These are phyloP conservation scores for Protonemura montana DNA, from an alignment of 2,888 invertebrate genomes.

Conservation along the genomic window DNA sequence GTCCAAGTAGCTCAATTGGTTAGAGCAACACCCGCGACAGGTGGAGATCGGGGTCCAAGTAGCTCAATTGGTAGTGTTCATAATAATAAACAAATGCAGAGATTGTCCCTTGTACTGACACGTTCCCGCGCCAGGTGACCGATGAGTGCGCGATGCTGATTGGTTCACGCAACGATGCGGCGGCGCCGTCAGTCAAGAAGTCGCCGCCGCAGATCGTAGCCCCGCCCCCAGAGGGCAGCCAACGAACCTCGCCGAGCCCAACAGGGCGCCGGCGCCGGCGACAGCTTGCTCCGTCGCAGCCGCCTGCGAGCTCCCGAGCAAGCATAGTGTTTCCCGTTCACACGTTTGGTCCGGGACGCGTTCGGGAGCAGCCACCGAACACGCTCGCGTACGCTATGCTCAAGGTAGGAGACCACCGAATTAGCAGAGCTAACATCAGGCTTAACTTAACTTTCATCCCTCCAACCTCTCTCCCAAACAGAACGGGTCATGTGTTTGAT, in stretches of 20 bases:
- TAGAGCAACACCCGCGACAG: too few relatives aligned
- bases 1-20: too few relatives aligned
- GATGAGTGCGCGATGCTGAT: conserved; percentile 78
- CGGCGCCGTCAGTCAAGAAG: conserved; percentile 46
- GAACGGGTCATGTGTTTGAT: too few relatives aligned
- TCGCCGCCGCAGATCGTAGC: conserved; percentile 59
- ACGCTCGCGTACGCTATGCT: neutral
- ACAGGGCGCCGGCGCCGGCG: conserved; percentile 41
- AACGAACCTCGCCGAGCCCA: conserved; percentile 48
- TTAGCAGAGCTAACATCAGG: too few relatives aligned
- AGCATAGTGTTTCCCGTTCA: conserved; percentile 78
- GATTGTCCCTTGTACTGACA: too few relatives aligned
- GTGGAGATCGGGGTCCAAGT: too few relatives aligned
- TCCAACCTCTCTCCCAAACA: too few relatives aligned
- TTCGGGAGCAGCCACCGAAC: conserved; percentile 23
- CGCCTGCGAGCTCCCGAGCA: conserved; percentile 76
- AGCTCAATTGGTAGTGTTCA: too few relatives aligned
- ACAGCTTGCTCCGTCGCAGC: conserved; percentile 59
- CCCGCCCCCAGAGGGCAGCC: conserved; percentile 55
- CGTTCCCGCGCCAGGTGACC: conserved; percentile 60
- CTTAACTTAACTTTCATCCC: too few relatives aligned
- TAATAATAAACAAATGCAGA: too few relatives aligned
- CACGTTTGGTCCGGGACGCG: conserved; percentile 40
- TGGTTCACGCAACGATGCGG: conserved; percentile 53
- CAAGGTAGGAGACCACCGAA: too few relatives aligned